A percentile compares a stretch with the other conserved stretches of the same genome.
phyloP scores from a whole-genome alignment of 2,797 vertebrate species.

The Acridotheres tristis region DNA sequence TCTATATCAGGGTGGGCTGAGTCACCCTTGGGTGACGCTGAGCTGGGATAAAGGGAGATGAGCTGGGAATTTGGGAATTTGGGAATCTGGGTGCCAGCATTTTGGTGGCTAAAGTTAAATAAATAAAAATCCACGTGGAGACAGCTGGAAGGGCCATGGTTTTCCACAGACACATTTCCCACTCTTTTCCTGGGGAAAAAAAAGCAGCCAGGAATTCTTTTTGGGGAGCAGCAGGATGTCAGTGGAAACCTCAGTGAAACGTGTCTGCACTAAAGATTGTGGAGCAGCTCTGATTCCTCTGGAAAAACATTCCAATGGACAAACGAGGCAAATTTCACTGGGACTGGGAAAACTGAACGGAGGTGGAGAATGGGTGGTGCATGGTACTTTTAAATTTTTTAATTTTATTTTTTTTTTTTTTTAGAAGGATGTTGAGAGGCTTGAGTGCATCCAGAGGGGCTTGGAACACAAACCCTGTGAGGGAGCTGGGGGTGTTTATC shows the following conservation, averaged over 20 bases:
- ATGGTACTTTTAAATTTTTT: no score
- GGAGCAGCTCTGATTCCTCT: no score
- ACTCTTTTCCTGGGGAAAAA: not conserved
- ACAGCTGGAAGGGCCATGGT: not conserved
- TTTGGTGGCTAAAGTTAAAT: not conserved
- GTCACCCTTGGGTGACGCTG: not conserved
- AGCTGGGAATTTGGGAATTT: not conserved
- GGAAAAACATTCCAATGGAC: no score
- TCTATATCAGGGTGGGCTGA: not conserved
- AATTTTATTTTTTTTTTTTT: no score
- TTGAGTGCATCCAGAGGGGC: no score
- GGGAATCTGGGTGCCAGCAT: not conserved
- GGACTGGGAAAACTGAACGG: no score
- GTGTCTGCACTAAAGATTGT: no score
- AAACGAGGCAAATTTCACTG: no score
- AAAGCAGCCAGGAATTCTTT: not conserved
- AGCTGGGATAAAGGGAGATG: not conserved
- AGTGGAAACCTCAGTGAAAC: not conserved
- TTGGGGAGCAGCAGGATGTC: not conserved
- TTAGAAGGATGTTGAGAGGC: no score
- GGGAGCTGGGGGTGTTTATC: no score
- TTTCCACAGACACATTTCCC: not conserved
- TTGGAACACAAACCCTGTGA: no score
- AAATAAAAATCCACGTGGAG: not conserved
- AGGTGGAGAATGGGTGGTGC: no score